Evolutionary conservation across 2,888 invertebrate genomes (phyloP), one percentile per base, ranked within the genome.

Genomic region (Lydus trimaculatus): DNA sequence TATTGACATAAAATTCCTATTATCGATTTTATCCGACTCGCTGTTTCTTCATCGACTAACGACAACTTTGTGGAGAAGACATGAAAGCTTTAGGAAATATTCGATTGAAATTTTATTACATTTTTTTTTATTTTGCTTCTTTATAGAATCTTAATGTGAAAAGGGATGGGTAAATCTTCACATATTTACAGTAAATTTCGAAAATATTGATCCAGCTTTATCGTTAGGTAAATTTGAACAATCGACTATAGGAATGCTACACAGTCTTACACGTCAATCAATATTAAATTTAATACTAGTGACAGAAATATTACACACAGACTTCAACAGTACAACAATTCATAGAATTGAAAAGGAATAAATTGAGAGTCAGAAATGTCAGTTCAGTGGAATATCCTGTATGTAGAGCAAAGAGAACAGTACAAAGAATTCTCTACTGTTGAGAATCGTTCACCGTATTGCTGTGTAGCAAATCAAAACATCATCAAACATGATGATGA

Each of bases 11-110:
- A 25, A 25, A 23, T 23, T 5, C 0, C 15, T 56, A 25, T 25
- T 25, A 56, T 56, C 56, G 20, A 56, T 56, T 56, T 25, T 56
- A 15, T 56, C 0, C 4, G 23, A 1, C 3, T 25, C 15, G 23
- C 25, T 25, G 15, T 23, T 56, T 48, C 20, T 20, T 5, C 20
- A 11, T 48, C 20, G 20, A 48, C 20, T 20, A 20, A 20, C 9
- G 20, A 20, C 48, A 9, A 20, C 11, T 48, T 48, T 48, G 20
- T 48, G 48, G 11, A 48, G n/a, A n/a, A n/a, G n/a, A 23, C 48
- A 48, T 20, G 48, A 48, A 56, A 56, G 56, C 56, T 56, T 56
- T 13, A 25, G 56, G 15, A 48, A 25, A 56, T 56, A 56, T 15
- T 23, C 25, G 25, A 25, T 25, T 56, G 56, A 23, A 25, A 20